These are phyloP conservation scores for Pomacea maculata DNA, from an alignment of 1,140 invertebrate species.

Conservation along the genomic window DNA sequence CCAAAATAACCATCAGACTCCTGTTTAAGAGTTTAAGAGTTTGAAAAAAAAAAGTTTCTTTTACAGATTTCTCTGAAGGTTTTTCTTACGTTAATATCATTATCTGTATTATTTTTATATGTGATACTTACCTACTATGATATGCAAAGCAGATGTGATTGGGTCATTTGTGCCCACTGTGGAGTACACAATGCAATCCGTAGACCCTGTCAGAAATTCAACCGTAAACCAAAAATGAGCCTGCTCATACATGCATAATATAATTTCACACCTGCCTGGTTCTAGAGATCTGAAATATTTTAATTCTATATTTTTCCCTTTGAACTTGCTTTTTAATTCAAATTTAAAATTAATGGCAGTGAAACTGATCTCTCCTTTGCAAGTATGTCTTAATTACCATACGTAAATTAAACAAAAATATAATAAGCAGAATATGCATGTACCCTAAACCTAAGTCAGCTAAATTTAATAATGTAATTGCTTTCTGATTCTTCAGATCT, in stretches of 20 bases:
- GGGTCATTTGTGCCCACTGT: constrained; percentile 86
- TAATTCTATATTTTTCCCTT: neutral
- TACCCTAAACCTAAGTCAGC: too few species aligned
- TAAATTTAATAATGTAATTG: too few species aligned
- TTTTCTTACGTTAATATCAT: neutral
- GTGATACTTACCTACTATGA: constrained; percentile 74
- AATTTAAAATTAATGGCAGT: neutral
- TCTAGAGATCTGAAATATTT: neutral
- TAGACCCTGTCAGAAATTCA: constrained; percentile 73
- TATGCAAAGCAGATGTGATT: constrained; percentile 81
- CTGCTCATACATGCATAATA: neutral
- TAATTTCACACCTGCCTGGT: neutral
- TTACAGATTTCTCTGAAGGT: neutral
- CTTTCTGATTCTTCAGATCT: neutral
- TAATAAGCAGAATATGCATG: neutral
- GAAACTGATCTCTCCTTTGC: neutral
- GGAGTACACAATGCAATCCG: constrained; percentile 84
- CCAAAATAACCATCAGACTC: neutral
- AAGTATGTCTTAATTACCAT: neutral
- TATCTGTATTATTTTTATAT: neutral
- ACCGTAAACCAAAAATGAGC: constrained; percentile 8
- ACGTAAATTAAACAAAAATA: neutral
- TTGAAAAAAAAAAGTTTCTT: neutral
- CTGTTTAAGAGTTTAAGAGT: neutral
- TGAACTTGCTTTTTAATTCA: neutral